phyloP scores from a whole-genome alignment of 2,888 invertebrate genomes.

The Microplitis deprimator region DNA sequence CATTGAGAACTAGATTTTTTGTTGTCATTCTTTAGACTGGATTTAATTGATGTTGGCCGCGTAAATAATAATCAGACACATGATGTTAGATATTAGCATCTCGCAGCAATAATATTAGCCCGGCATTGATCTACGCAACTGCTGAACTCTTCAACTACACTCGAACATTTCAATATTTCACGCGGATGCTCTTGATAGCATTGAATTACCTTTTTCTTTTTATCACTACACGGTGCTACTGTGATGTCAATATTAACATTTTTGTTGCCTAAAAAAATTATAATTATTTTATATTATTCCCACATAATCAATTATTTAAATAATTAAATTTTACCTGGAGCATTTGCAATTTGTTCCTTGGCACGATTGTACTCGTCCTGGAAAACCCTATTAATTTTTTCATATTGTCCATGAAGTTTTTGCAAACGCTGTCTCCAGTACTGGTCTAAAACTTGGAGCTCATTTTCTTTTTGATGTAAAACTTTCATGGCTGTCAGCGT shows the following conservation, averaged over 20 bases:
- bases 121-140: constrained; percentile 77
- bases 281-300: background rate
- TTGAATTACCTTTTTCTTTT: constrained; percentile 74
- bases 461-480: constrained; percentile 74
- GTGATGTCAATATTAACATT: constrained; percentile 45
- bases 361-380: constrained; percentile 49
- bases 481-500: constrained; percentile 68
- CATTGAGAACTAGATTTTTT: background rate
- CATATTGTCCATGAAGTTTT: constrained; percentile 74
- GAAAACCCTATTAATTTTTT: constrained; percentile 73
- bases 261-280: constrained; percentile 47
- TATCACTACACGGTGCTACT: constrained; percentile 74
- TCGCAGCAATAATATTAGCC: constrained; percentile 68
- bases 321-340: constrained; percentile 41
- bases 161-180: constrained; percentile 76
- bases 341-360: constrained; percentile 45
- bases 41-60: constrained; percentile 18
- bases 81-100: constrained; percentile 54
- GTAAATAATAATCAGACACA: constrained; percentile 19
- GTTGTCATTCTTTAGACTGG: background rate
- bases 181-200: constrained; percentile 77
- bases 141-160: constrained; percentile 76
- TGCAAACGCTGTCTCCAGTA: constrained; percentile 76
- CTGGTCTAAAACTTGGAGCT: constrained; percentile 75
- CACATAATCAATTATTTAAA: background rate